phyloP scores from a whole-genome alignment of 2,113 vertebrate genomes.

The Dasyornis broadbenti region DNA sequence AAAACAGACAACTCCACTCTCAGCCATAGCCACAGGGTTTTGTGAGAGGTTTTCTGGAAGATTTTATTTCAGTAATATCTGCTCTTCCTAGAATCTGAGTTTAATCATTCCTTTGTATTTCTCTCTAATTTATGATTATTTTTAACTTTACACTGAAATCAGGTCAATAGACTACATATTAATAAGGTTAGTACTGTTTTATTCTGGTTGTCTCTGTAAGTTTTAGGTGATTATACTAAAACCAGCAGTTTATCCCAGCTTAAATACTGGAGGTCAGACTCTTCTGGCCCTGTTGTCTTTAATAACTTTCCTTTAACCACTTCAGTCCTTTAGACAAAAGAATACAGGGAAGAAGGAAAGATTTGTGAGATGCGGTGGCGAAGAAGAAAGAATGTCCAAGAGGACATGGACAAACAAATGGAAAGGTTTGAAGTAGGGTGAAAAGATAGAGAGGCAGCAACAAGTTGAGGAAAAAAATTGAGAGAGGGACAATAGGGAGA shows the following conservation, averaged over 20 bases:
- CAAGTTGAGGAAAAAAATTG: background rate
- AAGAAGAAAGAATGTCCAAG: background rate
- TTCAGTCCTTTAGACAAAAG: background rate
- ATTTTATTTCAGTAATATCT: background rate
- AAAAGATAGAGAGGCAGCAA: background rate
- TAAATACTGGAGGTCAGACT: slow-evolving; percentile 14
- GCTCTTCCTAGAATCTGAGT: background rate
- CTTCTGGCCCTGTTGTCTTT: background rate
- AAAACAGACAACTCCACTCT: background rate
- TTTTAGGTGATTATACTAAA: slow-evolving; percentile 39
- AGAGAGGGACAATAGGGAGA: background rate
- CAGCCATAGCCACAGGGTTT: background rate
- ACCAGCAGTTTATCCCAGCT: background rate
- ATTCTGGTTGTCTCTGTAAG: background rate
- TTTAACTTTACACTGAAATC: background rate
- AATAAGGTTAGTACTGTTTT: background rate
- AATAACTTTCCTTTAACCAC: background rate
- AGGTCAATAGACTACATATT: background rate
- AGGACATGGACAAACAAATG: background rate
- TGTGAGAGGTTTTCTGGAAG: background rate
- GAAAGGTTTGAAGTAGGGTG: background rate
- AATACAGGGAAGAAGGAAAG: background rate
- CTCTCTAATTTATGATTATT: background rate
- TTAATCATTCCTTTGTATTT: background rate
- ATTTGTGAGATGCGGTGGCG: background rate